These are phyloP conservation scores for Dinomys branickii DNA, from an alignment of 2,113 vertebrate genomes.

Conservation along the genomic window DNA sequence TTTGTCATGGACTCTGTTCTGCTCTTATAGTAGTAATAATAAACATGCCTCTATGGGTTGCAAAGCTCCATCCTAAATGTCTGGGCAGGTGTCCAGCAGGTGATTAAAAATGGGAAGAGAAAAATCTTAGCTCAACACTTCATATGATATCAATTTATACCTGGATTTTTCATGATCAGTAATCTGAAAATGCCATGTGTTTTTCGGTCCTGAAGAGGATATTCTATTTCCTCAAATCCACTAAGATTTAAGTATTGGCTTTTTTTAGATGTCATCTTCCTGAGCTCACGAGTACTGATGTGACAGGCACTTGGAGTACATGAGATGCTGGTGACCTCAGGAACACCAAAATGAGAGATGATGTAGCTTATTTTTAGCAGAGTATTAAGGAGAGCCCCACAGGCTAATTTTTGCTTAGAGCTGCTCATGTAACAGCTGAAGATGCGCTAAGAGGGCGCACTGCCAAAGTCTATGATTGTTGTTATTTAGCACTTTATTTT, in stretches of 20 bases:
- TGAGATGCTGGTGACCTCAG: neutral
- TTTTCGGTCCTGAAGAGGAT: neutral
- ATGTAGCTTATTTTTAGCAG: slow-evolving; percentile 61
- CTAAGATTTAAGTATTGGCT: neutral
- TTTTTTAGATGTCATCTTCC: neutral
- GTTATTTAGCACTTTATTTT: slow-evolving; percentile 71
- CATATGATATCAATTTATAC: neutral
- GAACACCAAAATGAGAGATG: slow-evolving; percentile 42
- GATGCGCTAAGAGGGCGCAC: slow-evolving; percentile 19
- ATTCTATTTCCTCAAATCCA: slow-evolving; percentile 8
- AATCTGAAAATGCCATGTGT: neutral
- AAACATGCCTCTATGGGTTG: neutral
- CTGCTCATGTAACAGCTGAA: slow-evolving; percentile 36
- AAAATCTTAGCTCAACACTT: neutral
- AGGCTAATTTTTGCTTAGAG: slow-evolving; percentile 19
- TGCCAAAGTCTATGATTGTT: slow-evolving; percentile 59
- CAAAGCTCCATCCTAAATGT: neutral
- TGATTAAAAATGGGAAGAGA: slow-evolving; percentile 18
- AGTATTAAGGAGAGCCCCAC: neutral
- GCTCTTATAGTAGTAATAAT: neutral
- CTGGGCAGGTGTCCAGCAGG: neutral
- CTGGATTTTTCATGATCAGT: neutral
- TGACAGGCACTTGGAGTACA: neutral
- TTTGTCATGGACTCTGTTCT: neutral
- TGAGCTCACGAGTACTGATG: neutral